Evolutionary conservation across 1,140 invertebrate genomes (phyloP), one percentile per base, ranked within the genome.

Genomic region (Drosophila yakuba): DNA sequence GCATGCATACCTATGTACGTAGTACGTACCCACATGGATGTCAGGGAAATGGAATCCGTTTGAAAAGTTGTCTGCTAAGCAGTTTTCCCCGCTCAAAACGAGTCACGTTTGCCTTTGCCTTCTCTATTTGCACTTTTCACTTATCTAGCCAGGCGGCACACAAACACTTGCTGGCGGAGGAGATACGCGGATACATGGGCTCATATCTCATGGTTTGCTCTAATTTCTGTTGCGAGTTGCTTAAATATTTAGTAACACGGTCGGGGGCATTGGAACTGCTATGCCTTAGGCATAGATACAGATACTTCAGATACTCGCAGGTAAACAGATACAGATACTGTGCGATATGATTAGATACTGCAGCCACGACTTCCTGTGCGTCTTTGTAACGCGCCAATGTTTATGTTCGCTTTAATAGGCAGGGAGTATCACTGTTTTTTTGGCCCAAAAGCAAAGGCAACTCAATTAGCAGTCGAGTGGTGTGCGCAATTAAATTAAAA

Each of bases 401-500:
- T 81, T 78, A 81, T 76, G 82, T 78, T 58, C 74, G 67, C 68
- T 63, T 78, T 77, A 80, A 85, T 80, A 66, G 80, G 56, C 69
- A 36, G 54, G 28, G 32, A 52, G 35, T 36, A 47, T 47, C 12
- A 1, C 39, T 48, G 35, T 56, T 32, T 39, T 39, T 35, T 28
- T 35, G 39, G 50, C 20, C 23, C 38, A 39, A 47, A 56, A 74
- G 68, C 76, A 39, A 43, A 55, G 67, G 64, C 72, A 74, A 78
- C 84, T 88, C 80, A 88, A 88, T 88, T 88, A 83, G 79, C 56
- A 88, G 83, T 89, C 83, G 71, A 56, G 63, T 69, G 74, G 63
- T 68, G 83, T 74, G 80, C 76, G 84, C 83, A 88, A 88, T 88
- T 88, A 88, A 88, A 88, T 89, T 79, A 74, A 88, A 89, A 83